Conservation (phyloP, 2,797 vertebrate genomes). For the Anolis apletophallus region DNA sequence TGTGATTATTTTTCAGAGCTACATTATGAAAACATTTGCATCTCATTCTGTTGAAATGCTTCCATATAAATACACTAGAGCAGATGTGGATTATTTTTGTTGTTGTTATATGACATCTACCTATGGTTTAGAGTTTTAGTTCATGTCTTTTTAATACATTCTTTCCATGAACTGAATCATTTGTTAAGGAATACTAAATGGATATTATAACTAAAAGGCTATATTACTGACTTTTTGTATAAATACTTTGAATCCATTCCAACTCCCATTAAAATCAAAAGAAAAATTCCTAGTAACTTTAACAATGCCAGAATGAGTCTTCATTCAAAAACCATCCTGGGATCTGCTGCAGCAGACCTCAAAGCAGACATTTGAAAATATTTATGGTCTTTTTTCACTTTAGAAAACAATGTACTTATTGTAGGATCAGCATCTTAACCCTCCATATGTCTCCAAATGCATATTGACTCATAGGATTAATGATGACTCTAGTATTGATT, state of each 20-base stretch:
- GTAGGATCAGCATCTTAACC: neutral
- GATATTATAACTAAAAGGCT: neutral
- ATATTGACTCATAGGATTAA: neutral
- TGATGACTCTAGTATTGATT: no score
- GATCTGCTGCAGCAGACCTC: neutral
- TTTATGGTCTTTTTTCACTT: neutral
- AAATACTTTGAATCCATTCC: constrained; percentile 1
- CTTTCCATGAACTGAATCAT: constrained; percentile 16
- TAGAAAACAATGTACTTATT: neutral
- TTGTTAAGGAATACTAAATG: neutral
- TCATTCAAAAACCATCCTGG: constrained; percentile 25
- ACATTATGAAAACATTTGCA: neutral
- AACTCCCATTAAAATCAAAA: constrained; percentile 27
- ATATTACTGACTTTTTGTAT: constrained; percentile 25
- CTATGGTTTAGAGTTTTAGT: constrained; percentile 2
- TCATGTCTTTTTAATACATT: constrained; percentile 24
- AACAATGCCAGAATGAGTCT: constrained; percentile 28
- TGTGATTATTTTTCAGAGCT: neutral
- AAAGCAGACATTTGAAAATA: constrained; percentile 28
- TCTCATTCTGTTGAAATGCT: neutral
- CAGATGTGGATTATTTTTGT: neutral
- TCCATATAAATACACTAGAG: neutral
- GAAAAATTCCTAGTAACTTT: constrained; percentile 19
- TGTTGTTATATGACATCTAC: constrained; percentile 33
- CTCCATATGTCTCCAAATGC: neutral